Conservation (phyloP, 2,113 vertebrate species). For the Herpetotheres cachinnans region DNA sequence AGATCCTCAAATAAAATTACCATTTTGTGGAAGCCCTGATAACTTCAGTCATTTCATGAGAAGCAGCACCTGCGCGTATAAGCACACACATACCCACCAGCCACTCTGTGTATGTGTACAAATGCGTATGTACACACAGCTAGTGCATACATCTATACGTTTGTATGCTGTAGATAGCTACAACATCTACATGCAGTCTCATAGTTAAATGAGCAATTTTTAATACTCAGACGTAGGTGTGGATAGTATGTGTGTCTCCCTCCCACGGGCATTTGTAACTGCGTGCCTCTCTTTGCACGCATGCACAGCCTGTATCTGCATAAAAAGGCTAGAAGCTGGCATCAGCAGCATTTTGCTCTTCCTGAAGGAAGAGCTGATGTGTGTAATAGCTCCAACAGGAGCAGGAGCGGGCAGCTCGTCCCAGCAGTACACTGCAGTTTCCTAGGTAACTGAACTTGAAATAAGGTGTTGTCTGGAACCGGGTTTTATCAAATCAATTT, state of each 20-base stretch:
- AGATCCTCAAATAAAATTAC: neutral
- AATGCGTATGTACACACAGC: neutral
- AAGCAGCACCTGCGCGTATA: neutral
- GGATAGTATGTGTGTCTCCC: neutral
- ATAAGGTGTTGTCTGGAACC: conserved; percentile 65
- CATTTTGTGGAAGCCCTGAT: neutral
- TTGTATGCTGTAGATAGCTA: neutral
- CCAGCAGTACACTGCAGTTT: conserved; percentile 73
- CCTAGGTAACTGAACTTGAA: conserved; percentile 78
- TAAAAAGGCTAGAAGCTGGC: conserved; percentile 19
- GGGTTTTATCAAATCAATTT: conserved; percentile 69
- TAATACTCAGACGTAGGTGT: fast-evolving
- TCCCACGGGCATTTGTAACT: neutral
- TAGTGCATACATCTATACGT: neutral
- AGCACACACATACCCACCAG: neutral
- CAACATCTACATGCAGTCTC: neutral
- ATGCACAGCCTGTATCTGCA: neutral
- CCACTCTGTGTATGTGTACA: neutral
- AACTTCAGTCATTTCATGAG: neutral
- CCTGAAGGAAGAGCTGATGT: conserved; percentile 58
- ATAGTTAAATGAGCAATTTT: neutral
- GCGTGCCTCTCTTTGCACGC: neutral
- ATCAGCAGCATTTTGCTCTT: conserved; percentile 2
- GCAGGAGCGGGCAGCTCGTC: conserved; percentile 65
- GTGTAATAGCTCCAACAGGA: conserved; percentile 62